These are phyloP conservation scores for Mya arenaria DNA, from an alignment of 1,140 invertebrate species.

Conservation along the genomic window DNA sequence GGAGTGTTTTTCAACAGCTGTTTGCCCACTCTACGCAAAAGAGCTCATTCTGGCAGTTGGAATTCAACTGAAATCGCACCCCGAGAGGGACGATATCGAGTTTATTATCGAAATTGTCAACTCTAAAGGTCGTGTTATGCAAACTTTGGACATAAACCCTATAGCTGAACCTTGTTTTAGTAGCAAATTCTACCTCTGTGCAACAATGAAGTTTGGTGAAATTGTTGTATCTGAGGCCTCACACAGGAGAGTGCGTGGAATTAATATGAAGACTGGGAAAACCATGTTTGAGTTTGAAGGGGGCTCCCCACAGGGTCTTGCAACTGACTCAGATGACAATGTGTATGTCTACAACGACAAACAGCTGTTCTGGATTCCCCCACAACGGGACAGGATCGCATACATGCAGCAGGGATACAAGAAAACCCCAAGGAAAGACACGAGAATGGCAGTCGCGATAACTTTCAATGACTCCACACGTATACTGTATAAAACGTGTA, in stretches of 20 bases:
- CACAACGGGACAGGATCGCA: conserved; percentile 32
- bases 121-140: conserved; percentile 32
- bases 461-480: conserved; percentile 10
- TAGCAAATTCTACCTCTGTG: conserved; percentile 26
- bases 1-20: conserved; percentile 31
- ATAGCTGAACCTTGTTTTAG: conserved; percentile 40
- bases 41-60: conserved; percentile 40
- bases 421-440: conserved; percentile 2
- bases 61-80: conserved; percentile 27
- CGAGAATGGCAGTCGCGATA: conserved; percentile 9
- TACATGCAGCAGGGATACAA: conserved; percentile 48
- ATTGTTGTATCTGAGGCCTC: conserved; percentile 37
- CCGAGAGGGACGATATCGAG: conserved; percentile 32
- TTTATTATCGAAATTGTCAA: conserved; percentile 41
- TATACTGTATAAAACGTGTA: conserved; percentile 7
- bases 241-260: conserved; percentile 5
- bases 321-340: conserved; percentile 38
- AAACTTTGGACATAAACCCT: conserved; percentile 28
- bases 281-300: conserved; percentile 54
- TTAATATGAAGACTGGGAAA: conserved; percentile 42
- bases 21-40: conserved; percentile 20
- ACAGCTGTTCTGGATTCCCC: conserved; percentile 46
- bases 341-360: conserved; percentile 49
- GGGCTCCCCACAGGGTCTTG: conserved; percentile 32
- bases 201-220: conserved; percentile 50